Evolutionary conservation across 2,797 vertebrate species (phyloP).

Genomic region (Clarias laeviceps): DNA sequence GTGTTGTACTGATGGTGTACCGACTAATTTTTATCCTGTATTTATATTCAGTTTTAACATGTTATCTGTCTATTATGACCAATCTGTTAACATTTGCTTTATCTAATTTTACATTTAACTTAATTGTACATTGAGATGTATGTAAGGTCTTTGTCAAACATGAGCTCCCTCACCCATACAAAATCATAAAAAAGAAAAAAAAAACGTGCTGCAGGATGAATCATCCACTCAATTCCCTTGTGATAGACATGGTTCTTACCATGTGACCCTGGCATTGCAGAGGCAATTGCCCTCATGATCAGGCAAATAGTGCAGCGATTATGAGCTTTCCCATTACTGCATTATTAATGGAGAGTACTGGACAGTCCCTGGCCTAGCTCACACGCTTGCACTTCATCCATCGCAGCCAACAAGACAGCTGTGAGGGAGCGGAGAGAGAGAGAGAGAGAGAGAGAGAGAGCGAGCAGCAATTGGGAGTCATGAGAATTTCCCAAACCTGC

Average conservation of each 20-base stretch:
- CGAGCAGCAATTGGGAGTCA: conserved; percentile 27
- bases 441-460: neutral
- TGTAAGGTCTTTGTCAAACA: neutral
- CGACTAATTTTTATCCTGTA: neutral
- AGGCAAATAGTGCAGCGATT: conserved; percentile 43
- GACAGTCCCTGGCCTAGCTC: conserved; percentile 34
- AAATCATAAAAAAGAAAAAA: neutral
- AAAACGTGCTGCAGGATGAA: conserved; percentile 17
- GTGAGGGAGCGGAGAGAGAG: neutral
- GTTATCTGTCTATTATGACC: too few species aligned
- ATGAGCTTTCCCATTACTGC: conserved; percentile 56
- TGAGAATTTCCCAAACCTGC: conserved; percentile 30
- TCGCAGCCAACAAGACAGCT: conserved; percentile 38
- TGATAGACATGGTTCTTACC: neutral
- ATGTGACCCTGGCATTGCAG: conserved; percentile 23
- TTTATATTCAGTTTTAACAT: neutral
- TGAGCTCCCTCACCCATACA: neutral
- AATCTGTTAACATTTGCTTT: too few species aligned
- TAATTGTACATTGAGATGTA: neutral
- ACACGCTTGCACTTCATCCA: conserved; percentile 8
- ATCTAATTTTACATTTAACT: neutral
- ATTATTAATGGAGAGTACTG: conserved; percentile 54
- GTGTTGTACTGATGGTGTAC: too few species aligned
- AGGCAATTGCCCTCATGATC: conserved; percentile 51
- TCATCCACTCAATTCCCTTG: conserved; percentile 18